Percentiles rank a stretch among this genome's conserved stretches.
Conservation (phyloP, 1,140 invertebrate species). For the Nasonia vitripennis region DNA sequence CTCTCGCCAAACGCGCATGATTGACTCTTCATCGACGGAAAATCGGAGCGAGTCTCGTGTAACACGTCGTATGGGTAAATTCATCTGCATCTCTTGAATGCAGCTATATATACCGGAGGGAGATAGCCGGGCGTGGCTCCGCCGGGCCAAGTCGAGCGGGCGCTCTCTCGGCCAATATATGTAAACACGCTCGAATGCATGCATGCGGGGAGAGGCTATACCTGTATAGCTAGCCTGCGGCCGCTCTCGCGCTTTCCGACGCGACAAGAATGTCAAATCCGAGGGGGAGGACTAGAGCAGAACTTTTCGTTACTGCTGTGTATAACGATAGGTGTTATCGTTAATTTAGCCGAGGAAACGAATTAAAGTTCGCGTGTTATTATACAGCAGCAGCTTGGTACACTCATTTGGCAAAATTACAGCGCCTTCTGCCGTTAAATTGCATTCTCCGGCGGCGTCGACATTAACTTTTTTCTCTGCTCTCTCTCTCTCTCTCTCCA, state of each 20-base stretch:
- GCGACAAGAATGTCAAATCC: no score
- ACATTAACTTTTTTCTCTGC: conserved; percentile 1
- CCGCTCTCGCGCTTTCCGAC: no score
- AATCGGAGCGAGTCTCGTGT: no score
- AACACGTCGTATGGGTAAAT: not conserved
- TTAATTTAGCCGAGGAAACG: no score
- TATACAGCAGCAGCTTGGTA: not conserved
- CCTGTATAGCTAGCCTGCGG: not conserved
- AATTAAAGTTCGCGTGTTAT: no score
- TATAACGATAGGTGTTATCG: no score
- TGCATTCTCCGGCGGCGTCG: not conserved
- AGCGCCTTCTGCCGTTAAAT: not conserved
- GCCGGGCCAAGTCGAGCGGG: not conserved
- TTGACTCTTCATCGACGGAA: no score
- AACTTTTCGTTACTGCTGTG: no score
- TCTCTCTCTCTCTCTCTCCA: not conserved
- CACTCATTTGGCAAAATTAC: conserved; percentile 15
- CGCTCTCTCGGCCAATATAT: not conserved
- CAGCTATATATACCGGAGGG: no score
- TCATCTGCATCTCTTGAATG: not conserved
- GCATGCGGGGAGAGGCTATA: not conserved
- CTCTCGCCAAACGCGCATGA: no score
- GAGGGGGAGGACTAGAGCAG: no score
- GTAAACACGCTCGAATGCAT: not conserved
- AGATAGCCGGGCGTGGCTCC: no score